Evolutionary conservation across 2,113 vertebrate species (phyloP).

Genomic region (Nanorana parkeri): DNA sequence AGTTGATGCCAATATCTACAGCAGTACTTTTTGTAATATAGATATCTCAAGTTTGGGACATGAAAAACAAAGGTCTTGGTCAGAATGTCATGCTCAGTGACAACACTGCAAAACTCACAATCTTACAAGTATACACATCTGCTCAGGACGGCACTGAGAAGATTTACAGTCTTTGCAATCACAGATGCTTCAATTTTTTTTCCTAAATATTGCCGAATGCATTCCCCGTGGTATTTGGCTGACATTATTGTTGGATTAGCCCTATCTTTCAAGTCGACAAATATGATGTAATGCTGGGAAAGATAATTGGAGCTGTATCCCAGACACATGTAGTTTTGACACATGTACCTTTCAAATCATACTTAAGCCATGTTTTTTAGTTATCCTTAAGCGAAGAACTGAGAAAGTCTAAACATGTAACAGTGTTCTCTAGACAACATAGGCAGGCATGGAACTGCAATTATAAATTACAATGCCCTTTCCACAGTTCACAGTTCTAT

Average conservation of each 20-base stretch:
- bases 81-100: neutral
- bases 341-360: neutral
- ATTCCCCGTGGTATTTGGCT: neutral
- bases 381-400: conserved; percentile 44
- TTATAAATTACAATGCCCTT: conserved; percentile 65
- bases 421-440: conserved; percentile 62
- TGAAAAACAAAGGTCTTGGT: neutral
- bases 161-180: neutral
- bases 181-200: neutral
- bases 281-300: conserved; percentile 4
- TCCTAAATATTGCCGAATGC: neutral
- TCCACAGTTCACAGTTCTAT: conserved; percentile 67
- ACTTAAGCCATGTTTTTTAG: conserved; percentile 51
- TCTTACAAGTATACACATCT: neutral
- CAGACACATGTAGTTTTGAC: too few species aligned
- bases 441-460: conserved; percentile 65
- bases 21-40: too few species aligned
- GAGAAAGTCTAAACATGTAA: conserved; percentile 55
- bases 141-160: neutral
- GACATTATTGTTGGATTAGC: neutral
- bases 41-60: too few species aligned
- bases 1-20: too few species aligned
- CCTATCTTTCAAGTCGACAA: neutral
- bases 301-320: neutral
- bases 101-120: neutral